Evolutionary conservation across 2,888 invertebrate species (phyloP), one percentile per base, ranked within the genome.

Genomic region (Ceratothoa steindachneri): DNA sequence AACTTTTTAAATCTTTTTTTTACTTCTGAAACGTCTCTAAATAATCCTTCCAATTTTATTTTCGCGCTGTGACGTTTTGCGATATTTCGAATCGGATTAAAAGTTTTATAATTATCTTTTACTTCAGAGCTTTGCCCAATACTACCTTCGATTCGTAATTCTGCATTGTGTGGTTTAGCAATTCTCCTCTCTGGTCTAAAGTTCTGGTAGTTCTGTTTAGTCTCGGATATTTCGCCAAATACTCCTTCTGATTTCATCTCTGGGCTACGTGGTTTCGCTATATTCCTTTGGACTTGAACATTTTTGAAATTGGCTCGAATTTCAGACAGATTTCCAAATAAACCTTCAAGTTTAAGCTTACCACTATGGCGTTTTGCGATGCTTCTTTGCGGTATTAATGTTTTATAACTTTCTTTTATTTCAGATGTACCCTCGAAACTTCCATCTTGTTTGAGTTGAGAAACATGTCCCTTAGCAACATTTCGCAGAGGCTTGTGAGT

Each of bases 61-160:
- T 74, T 67, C 1, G 70, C 74, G 0, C 66, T 67, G n/a, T 74
- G 76, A 12, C 41, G 60, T 55, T 79, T 79, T 0, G 79, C 79
- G 19, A 79, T 79, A 22, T 76, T 72, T 15, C 79, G 51, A 4
- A 72, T 64, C 4, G 72, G 12, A 41, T 72, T 55, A 19, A 69
- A 15, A n/a, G 51, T 31, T 30, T 31, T 71, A 67, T 24, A 79
- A 24, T 74, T 69, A 28, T 76, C 79, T 22, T 72, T 71, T 1
- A 79, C 5, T 70, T 79, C 79, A 3, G 76, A 76, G 0, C 69
- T 79, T 64, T 76, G 76, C 0, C 74, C 74, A 68, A 79, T 76
- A 19, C 72, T 30, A 9, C 79, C 79, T 51, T 79, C 76, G 0
- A 69, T 51, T 41, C 66, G 71, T 2, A 79, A 52, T 12, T 76